Evolutionary conservation across 2,113 vertebrate species (phyloP).

Genomic region (Pampusana beccarii): DNA sequence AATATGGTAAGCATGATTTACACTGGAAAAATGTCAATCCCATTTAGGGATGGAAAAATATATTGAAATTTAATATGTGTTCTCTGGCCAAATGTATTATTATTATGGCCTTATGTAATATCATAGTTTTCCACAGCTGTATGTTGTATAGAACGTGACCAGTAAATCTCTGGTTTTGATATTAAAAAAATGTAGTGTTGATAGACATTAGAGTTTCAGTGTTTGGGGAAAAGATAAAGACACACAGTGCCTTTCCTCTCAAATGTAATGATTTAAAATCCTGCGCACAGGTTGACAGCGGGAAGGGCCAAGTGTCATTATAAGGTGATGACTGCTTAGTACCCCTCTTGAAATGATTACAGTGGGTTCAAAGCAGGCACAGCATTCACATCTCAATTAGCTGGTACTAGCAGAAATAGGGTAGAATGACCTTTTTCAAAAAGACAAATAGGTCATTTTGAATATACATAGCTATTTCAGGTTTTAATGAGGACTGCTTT

Average conservation of each 20-base stretch:
- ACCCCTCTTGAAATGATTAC: neutral
- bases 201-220: neutral
- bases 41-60: neutral
- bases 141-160: neutral
- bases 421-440: neutral
- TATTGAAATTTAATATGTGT: neutral
- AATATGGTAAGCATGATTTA: neutral
- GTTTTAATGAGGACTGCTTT: neutral
- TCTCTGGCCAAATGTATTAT: neutral
- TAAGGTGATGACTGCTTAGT: neutral
- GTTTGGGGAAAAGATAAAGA: neutral
- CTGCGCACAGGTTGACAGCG: neutral
- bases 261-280: neutral
- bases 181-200: neutral
- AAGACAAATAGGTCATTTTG: neutral
- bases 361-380: neutral
- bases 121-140: neutral
- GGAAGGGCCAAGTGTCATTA: neutral
- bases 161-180: neutral
- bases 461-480: neutral
- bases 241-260: neutral
- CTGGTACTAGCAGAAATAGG: neutral
- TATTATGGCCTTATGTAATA: neutral
- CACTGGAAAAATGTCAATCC: neutral
- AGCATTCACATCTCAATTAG: neutral